phyloP scores from a whole-genome alignment of 2,888 invertebrate genomes.

The Cerastis rubricosa region DNA sequence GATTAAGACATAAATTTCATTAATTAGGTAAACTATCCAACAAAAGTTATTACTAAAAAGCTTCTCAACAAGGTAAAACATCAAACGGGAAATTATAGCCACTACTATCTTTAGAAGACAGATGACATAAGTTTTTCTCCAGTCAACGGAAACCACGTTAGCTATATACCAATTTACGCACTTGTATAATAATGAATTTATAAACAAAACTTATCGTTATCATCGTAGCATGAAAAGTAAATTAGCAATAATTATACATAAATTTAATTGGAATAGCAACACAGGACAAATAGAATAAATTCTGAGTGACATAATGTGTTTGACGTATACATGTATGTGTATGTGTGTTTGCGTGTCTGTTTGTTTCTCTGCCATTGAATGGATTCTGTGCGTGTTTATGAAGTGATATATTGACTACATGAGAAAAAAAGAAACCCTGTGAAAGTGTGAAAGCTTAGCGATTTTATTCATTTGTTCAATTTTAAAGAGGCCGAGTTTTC shows the following conservation, averaged over 20 bases:
- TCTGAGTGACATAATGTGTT: constrained; percentile 36
- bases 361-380: constrained; percentile 16
- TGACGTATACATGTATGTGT: constrained; percentile 22
- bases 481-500: background rate
- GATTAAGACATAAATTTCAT: constrained; percentile 9
- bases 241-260: constrained; percentile 40
- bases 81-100: constrained; percentile 16
- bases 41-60: constrained; percentile 22
- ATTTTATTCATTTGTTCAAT: background rate
- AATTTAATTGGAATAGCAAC: constrained; percentile 35
- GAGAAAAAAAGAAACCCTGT: constrained; percentile 31
- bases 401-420: background rate
- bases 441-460: constrained; percentile 26
- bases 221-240: constrained; percentile 14
- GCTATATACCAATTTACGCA: constrained; percentile 3
- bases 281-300: constrained; percentile 47
- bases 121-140: constrained; percentile 18
- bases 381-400: constrained; percentile 29
- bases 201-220: constrained; percentile 18
- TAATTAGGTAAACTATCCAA: constrained; percentile 4
- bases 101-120: constrained; percentile 10
- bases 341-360: constrained; percentile 39
- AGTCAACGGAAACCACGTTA: background rate
- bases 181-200: constrained; percentile 2
- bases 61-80: constrained; percentile 1